Evolutionary conservation across 2,797 vertebrate species (phyloP).

Genomic region (Hyperoplus lanceolatus): DNA sequence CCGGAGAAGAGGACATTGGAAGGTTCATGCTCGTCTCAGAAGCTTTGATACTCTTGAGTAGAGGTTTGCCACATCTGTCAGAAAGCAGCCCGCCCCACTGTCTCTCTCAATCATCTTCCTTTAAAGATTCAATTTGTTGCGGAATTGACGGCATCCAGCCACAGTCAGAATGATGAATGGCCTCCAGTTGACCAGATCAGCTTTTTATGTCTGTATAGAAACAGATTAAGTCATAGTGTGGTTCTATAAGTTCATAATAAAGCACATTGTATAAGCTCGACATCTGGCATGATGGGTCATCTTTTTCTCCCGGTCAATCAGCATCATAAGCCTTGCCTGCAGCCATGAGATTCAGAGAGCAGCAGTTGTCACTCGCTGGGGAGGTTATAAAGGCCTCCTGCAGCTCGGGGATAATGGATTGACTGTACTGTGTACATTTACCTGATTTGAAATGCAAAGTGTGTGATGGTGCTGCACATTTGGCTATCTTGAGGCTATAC

Average conservation of each 20-base stretch:
- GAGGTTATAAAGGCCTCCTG: constrained; percentile 40
- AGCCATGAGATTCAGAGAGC: constrained; percentile 44
- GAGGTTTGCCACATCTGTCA: constrained; percentile 38
- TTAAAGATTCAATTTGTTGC: constrained; percentile 45
- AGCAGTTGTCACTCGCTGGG: constrained; percentile 15
- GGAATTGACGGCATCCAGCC: constrained; percentile 50
- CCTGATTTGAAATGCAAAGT: constrained; percentile 65
- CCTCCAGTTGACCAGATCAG: constrained; percentile 35
- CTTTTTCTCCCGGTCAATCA: constrained; percentile 45
- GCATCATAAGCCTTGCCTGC: constrained; percentile 38
- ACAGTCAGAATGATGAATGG: constrained; percentile 31
- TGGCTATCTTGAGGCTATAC: constrained; percentile 32
- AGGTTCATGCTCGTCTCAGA: background rate
- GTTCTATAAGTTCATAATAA: constrained; percentile 3
- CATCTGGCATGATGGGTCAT: constrained; percentile 33
- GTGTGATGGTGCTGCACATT: constrained; percentile 44
- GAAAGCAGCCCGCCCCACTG: constrained; percentile 13
- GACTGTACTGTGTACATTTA: constrained; percentile 45
- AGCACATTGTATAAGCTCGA: constrained; percentile 7
- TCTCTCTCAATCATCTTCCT: constrained; percentile 50
- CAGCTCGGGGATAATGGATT: constrained; percentile 44
- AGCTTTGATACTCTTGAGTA: constrained; percentile 25
- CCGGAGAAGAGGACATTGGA: background rate
- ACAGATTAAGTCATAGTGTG: constrained; percentile 13
- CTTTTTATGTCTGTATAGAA: constrained; percentile 10